Evolutionary conservation across 2,888 invertebrate species (phyloP).

Genomic region (Campaea margaritaria): DNA sequence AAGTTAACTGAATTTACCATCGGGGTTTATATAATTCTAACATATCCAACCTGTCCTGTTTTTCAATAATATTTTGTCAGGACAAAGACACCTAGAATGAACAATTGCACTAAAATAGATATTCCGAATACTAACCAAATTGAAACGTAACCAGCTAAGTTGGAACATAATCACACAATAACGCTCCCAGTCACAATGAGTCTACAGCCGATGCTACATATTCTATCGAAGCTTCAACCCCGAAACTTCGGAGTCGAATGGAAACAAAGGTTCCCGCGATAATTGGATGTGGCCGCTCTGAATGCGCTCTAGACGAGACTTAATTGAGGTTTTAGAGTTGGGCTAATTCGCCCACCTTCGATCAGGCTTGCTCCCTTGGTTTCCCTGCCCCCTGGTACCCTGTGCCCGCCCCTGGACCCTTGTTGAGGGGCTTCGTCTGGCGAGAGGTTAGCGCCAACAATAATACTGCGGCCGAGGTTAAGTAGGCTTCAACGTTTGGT

Average conservation of each 20-base stretch:
- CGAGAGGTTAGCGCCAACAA: constrained; percentile 64
- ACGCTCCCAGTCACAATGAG: constrained; percentile 50
- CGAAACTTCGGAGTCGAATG: constrained; percentile 59
- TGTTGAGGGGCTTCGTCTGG: constrained; percentile 72
- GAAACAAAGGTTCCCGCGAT: constrained; percentile 82
- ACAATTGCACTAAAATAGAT: constrained; percentile 4
- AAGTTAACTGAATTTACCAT: too few relatives aligned
- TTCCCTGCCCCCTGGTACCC: too few relatives aligned
- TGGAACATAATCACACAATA: constrained; percentile 49
- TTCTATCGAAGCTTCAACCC: constrained; percentile 54
- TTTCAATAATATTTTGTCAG: too few relatives aligned
- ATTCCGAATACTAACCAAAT: constrained; percentile 32
- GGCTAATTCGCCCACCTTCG: constrained; percentile 84
- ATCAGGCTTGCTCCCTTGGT: constrained; percentile 67
- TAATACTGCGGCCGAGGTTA: constrained; percentile 70
- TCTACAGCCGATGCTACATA: constrained; percentile 54
- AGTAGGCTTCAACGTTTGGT: constrained; percentile 66
- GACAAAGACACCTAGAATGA: too few relatives aligned
- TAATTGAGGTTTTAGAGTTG: constrained; percentile 85
- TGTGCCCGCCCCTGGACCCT: constrained; percentile 52
- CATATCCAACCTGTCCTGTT: too few relatives aligned
- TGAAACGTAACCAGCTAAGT: constrained; percentile 41
- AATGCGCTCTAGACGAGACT: constrained; percentile 84
- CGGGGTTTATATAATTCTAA: too few relatives aligned
- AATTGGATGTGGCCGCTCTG: constrained; percentile 83